Percentiles rank a stretch among this genome's conserved stretches.
Conservation (phyloP, 2,113 vertebrate species). For the Anas platyrhynchos region DNA sequence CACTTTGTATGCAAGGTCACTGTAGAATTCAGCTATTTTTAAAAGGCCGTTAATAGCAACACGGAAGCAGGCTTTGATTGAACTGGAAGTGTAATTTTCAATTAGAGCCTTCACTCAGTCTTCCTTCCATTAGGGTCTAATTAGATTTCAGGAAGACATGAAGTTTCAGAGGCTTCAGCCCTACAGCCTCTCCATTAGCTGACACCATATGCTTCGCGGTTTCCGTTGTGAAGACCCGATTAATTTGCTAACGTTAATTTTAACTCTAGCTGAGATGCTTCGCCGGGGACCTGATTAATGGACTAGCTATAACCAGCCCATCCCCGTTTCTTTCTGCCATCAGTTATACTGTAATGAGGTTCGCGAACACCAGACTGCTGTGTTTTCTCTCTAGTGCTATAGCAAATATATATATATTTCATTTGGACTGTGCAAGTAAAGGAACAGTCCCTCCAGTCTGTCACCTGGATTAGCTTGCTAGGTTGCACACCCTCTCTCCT, state of each 20-base stretch:
- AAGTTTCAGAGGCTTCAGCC: not conserved
- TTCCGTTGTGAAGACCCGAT: constrained; percentile 44
- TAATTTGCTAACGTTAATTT: constrained; percentile 64
- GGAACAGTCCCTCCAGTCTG: not conserved
- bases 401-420: not conserved
- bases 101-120: constrained; percentile 61
- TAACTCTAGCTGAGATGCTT: constrained; percentile 63
- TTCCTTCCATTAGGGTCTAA: constrained; percentile 68
- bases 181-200: constrained; percentile 60
- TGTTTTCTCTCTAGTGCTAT: not conserved
- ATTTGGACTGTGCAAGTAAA: not conserved
- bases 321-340: constrained; percentile 35
- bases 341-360: constrained; percentile 43
- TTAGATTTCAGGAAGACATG: constrained; percentile 66
- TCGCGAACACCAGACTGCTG: constrained; percentile 7
- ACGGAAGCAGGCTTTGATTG: constrained; percentile 61
- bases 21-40: constrained; percentile 48
- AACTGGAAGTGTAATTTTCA: constrained; percentile 74
- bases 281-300: constrained; percentile 56
- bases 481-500: not conserved
- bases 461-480: not conserved
- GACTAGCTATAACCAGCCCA: constrained; percentile 40
- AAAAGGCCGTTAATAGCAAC: constrained; percentile 30
- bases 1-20: constrained; percentile 63
- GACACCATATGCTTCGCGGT: constrained; percentile 57